Base-by-base conservation (phyloP, 2,888 invertebrate species). In the Zygogramma bicolorata region DNA sequence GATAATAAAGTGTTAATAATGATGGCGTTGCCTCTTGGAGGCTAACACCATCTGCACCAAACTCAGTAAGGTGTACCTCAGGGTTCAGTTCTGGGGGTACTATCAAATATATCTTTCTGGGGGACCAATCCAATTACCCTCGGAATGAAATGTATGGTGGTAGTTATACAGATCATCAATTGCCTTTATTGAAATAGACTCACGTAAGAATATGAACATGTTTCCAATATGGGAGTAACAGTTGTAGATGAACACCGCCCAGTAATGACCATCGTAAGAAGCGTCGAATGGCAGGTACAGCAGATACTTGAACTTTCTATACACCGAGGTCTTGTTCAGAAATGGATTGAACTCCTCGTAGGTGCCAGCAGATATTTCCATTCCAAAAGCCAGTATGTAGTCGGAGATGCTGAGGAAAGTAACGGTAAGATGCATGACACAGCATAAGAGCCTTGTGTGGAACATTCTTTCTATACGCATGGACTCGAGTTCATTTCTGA, bases 211-310 rank as follows among this genome's bases (percentile, higher is more conserved):
- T 20, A 25, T 25, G 8, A 70, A 20, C 2, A 76, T 29, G 1
- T 29, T 22, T n/a, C 49, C n/a, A 1, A 63, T 0, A 40, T 62
- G 59, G 18, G 65, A 34, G 61, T 73, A 77, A 1, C 27, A 40
- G 38, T 70, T 65, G 40, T 53, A 65, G 27, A 59, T 65, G 31
- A 53, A 62, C n/a, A 63, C 76, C 18, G 65, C 8, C 68, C 68
- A 75, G 25, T 73, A 71, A 40, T 72, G 59, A 8, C 77, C 77
- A 65, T 78, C 71, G 2, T 69, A 29, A 2, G 78, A 78, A 3
- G 67, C 70, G 63, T 78, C 78, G 34, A 78, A 77, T 0, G 78
- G 78, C 46, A 71, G 73, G 20, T 72, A 78, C 8, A 74, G 15
- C 13, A 27, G 31, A 18, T 69, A 72, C 1, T 67, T 61, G 18